Percentiles rank a stretch among this genome's conserved stretches.
Evolutionary conservation across 1,140 invertebrate genomes (phyloP).

Genomic region (Halesus radiatus): DNA sequence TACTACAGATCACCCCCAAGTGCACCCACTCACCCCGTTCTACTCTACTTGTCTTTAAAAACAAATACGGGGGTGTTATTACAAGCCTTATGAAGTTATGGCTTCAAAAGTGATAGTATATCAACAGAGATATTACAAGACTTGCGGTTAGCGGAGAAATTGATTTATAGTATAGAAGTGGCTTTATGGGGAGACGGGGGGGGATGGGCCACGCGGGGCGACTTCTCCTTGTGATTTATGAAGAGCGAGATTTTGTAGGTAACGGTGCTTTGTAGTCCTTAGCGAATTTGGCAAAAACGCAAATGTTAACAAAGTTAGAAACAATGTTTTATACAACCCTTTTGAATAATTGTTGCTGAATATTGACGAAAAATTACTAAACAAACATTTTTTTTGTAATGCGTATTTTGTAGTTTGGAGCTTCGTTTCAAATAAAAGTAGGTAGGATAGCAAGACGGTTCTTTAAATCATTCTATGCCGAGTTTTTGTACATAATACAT

Average conservation of each 20-base stretch:
- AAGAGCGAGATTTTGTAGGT: slow-evolving; percentile 50
- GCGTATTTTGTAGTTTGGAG: too few species aligned
- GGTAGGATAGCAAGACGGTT: too few species aligned
- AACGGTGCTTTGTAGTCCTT: slow-evolving; percentile 36
- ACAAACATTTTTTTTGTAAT: too few species aligned
- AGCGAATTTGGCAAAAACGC: slow-evolving; percentile 35
- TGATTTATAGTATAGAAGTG: slow-evolving; percentile 53
- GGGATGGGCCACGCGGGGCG: slow-evolving; percentile 12
- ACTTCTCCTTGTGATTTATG: slow-evolving; percentile 55
- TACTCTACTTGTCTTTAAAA: slow-evolving; percentile 55
- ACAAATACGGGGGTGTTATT: slow-evolving; percentile 54
- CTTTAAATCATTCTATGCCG: too few species aligned
- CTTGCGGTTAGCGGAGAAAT: slow-evolving; percentile 48
- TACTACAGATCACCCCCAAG: not conserved
- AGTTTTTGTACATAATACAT: too few species aligned
- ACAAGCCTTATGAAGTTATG: slow-evolving; percentile 56
- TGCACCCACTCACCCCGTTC: slow-evolving; percentile 23
- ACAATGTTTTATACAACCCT: too few species aligned
- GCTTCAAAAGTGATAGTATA: slow-evolving; percentile 56
- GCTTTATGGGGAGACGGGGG: slow-evolving; percentile 10
- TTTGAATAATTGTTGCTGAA: too few species aligned
- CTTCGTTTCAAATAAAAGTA: too few species aligned
- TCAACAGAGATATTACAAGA: slow-evolving; percentile 52
- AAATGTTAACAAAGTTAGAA: not conserved
- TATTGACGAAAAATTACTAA: too few species aligned